A percentile compares a stretch with the other conserved stretches of the same genome.
Conservation (phyloP, 2,113 vertebrate genomes). For the Leiothrix lutea region DNA sequence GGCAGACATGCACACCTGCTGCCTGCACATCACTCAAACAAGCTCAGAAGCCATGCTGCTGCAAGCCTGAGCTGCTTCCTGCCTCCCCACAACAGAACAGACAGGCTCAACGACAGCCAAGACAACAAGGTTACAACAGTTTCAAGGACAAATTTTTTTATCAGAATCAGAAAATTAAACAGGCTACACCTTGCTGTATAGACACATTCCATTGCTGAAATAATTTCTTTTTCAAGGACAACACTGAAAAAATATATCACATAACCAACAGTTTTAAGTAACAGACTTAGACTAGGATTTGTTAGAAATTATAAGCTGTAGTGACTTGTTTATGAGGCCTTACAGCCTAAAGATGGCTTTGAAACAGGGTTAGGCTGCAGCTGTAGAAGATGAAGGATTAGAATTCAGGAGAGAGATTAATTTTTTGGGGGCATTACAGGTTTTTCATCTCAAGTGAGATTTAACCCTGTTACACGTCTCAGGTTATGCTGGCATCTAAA, state of each 20-base stretch:
- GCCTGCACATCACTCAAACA: not conserved
- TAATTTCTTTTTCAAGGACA: not conserved
- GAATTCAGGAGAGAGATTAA: not conserved
- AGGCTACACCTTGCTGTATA: not conserved
- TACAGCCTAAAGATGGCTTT: not conserved
- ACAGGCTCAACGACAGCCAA: accelerated
- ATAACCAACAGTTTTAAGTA: not conserved
- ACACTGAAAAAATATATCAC: not conserved
- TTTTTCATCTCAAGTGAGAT: not conserved
- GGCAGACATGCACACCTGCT: not conserved
- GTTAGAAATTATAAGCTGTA: not conserved
- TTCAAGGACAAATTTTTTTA: not conserved
- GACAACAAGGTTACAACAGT: not conserved
- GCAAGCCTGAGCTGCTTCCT: not conserved
- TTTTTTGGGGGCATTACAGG: not conserved
- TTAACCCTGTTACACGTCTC: not conserved
- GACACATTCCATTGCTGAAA: not conserved
- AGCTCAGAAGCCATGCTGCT: not conserved
- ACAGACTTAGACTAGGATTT: not conserved
- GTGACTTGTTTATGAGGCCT: not conserved
- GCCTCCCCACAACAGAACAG: not conserved
- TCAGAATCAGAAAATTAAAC: not conserved
- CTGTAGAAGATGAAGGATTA: not conserved
- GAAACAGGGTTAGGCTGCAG: not conserved
- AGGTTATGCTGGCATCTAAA: not conserved